Percentiles rank a stretch among this genome's conserved stretches.
Conservation (phyloP, 2,113 vertebrate species). For the Leptobrachium ailaonicum region DNA sequence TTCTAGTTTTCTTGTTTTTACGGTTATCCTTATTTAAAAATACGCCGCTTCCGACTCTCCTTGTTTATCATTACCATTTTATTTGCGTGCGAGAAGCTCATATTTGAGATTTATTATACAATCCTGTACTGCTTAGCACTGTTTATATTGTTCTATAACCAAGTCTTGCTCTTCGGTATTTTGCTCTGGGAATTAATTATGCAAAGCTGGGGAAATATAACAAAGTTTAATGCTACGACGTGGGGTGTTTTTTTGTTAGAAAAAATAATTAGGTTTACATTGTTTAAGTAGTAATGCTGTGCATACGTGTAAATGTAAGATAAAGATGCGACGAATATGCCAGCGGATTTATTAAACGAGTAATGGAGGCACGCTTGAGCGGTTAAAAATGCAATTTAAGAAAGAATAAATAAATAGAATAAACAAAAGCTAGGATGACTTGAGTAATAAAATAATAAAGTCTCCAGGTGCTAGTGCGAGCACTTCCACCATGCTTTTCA, state of each 20-base stretch:
- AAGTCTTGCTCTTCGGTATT: slow-evolving; percentile 23
- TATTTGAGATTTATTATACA: slow-evolving; percentile 40
- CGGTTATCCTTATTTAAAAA: slow-evolving; percentile 30
- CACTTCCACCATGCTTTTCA: too few relatives aligned
- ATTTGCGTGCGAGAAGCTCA: slow-evolving; percentile 21
- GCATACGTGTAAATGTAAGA: background rate
- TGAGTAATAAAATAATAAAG: background rate
- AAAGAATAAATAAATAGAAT: too few relatives aligned
- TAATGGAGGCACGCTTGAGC: background rate
- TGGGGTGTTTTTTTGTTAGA: background rate
- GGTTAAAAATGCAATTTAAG: background rate
- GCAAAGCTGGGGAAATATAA: slow-evolving; percentile 2
- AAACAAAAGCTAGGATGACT: background rate
- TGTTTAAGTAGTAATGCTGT: background rate
- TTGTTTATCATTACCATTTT: slow-evolving; percentile 10
- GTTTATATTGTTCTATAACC: slow-evolving; percentile 17
- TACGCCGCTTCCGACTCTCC: slow-evolving; percentile 6
- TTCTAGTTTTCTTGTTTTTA: slow-evolving; percentile 27
- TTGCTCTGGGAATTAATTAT: slow-evolving; percentile 28
- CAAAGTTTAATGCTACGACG: background rate
- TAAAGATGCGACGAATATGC: background rate
- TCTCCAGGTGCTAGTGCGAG: too few relatives aligned
- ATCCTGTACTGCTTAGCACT: slow-evolving; percentile 30
- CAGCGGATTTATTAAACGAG: background rate
- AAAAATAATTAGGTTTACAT: background rate